Evolutionary conservation across 2,888 invertebrate species (phyloP).

Genomic region (Unio delphinus): DNA sequence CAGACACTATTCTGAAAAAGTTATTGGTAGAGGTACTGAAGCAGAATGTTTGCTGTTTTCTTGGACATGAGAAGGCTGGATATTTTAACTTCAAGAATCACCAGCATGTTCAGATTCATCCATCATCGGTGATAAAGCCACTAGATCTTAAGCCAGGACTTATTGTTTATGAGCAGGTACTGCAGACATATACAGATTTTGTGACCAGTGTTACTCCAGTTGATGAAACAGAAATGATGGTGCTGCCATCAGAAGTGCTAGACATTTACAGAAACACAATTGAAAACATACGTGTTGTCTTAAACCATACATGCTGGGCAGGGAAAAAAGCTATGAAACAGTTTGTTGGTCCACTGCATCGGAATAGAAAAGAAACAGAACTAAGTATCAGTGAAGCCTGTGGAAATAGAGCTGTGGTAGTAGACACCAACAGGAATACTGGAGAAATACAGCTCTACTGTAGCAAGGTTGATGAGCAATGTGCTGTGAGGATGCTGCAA

Average conservation of each 20-base stretch:
- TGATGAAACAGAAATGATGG: constrained; percentile 40
- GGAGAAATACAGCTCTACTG: constrained; percentile 46
- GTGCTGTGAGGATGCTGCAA: constrained; percentile 8
- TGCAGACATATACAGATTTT: constrained; percentile 55
- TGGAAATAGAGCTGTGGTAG: constrained; percentile 29
- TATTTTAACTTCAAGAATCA: constrained; percentile 43
- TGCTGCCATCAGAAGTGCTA: constrained; percentile 23
- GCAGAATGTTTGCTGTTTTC: constrained; percentile 51
- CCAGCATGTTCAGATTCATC: constrained; percentile 55
- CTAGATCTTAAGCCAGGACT: constrained; percentile 39
- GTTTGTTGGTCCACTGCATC: constrained; percentile 50
- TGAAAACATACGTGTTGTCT: constrained; percentile 27
- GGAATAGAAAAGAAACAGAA: constrained; percentile 41
- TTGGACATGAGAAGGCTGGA: constrained; percentile 57
- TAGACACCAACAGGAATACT: constrained; percentile 44
- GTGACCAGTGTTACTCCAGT: constrained; percentile 57
- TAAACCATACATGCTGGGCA: constrained; percentile 33
- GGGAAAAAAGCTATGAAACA: constrained; percentile 40
- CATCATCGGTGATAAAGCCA: constrained; percentile 53
- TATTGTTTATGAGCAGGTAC: constrained; percentile 19
- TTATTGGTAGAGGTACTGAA: constrained; percentile 50
- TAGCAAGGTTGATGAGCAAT: constrained; percentile 11
- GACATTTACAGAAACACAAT: constrained; percentile 31
- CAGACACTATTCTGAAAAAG: constrained; percentile 31
- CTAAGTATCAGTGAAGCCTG: constrained; percentile 20